Evolutionary conservation across 1,140 invertebrate genomes (phyloP), one percentile per base, ranked within the genome.

Genomic region (Halictus rubicundus): DNA sequence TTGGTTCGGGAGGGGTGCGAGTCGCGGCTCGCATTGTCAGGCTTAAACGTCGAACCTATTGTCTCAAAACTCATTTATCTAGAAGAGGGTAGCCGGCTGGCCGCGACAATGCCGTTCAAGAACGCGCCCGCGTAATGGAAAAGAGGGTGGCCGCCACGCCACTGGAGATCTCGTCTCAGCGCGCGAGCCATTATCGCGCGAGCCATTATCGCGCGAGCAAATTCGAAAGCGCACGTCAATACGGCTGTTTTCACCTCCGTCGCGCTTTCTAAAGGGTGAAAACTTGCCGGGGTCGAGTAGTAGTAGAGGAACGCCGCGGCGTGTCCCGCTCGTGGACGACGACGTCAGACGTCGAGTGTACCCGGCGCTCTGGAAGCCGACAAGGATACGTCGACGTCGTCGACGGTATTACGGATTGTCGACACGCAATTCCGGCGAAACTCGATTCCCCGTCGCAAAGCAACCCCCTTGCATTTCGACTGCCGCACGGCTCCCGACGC

Each of bases 1-100:
- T 32, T 32, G 32, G 32, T 32, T 32, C 32, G 32, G 32, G 32
- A 32, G 32, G 32, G 32, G 32, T 32, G 32, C 32, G 5, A 2
- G 32, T 32, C 32, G 32, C 32, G 32, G 49, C 70, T 27, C 54
- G 52, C 57, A 84, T 80, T 81, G 72, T 80, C 72, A 57, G 61
- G 14, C 57, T 80, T 80, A 80, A 85, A 73, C 61, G 71, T 77
- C 42, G 73, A 74, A 16, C 42, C 76, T 21, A 86, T 86, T 86
- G 84, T 86, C 84, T 83, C 76, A 54, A 77, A 70, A 77, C 73
- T 80, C 80, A 76, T 85, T 86, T 83, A 86, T 83, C 84, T 80
- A 52, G 69, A 79, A 82, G 78, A 79, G 74, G 54, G n/a, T 21
- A 52, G 49, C 72, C 32, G 69, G 52, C 37, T 75, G 66, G 46